Evolutionary conservation across 2,888 invertebrate genomes (phyloP), one percentile per base, ranked within the genome.

Genomic region (Suillia variegata): DNA sequence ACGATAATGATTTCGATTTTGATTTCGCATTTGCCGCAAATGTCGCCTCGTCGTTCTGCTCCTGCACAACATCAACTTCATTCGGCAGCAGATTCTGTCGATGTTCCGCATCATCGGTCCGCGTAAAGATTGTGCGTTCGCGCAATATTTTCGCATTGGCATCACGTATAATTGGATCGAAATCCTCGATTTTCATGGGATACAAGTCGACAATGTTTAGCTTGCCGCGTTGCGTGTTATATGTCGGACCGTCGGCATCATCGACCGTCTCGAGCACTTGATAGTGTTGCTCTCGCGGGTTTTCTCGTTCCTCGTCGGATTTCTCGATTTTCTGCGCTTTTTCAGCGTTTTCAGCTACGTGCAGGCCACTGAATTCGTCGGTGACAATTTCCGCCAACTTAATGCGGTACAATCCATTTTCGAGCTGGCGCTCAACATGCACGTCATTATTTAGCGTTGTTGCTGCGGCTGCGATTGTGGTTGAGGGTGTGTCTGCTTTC

Each of bases 151-250:
- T 75, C 3, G 72, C 75, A 63, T 78, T 79, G 33, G 74, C 75
- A 48, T 71, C 75, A 45, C 67, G 68, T 61, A 78, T 79, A 51
- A 79, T 71, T 18, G 78, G 73, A 48, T 73, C 75, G 49, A 80
- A 78, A 54, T 82, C 80, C 17, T 81, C 80, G 20, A 74, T 48
- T 62, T 80, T 76, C 48, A 80, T 62, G 5, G 81, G 80, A 69
- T 80, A 80, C 13, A 80, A 66, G 66, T 81, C 80, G 20, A 77
- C 72, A 50, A 81, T 81, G 62, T 80, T 80, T n/a, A 80, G 69
- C 60, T 80, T 79, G 8, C 75, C 75, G 17, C 47, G 47, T 13
- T 10, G 26, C 24, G 15, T 15, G 26, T 26, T 17, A 2, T 42
- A 59, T 51, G 34, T 60, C 4, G 63, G 59, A 2, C 66, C 67